A percentile compares a stretch with the other conserved stretches of the same genome.
Evolutionary conservation across 1,140 invertebrate genomes (phyloP).

Genomic region (Geopemphigus sp.): DNA sequence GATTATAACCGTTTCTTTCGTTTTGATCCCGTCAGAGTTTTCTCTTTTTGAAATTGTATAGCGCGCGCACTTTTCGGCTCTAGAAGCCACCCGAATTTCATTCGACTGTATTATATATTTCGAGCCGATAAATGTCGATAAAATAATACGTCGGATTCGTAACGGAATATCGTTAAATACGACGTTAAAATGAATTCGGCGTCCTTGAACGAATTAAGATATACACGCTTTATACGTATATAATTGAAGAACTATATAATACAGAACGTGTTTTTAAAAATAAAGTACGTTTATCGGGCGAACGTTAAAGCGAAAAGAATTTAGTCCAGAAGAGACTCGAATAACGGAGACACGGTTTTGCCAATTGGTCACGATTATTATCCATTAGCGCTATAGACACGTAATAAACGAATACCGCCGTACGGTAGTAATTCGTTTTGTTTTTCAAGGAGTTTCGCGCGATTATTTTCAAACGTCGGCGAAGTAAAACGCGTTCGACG

Average conservation of each 20-base stretch:
- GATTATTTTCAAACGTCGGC: not conserved
- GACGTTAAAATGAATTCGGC: not conserved
- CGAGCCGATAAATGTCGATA: too few relatives aligned
- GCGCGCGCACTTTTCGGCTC: too few relatives aligned
- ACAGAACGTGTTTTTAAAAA: slow-evolving; percentile 20
- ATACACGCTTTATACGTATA: not conserved
- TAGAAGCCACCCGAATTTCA: too few relatives aligned
- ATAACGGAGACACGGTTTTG: slow-evolving; percentile 2
- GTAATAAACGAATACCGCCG: not conserved
- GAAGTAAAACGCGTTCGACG: too few relatives aligned
- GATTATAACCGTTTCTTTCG: not conserved
- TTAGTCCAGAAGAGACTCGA: not conserved
- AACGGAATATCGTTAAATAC: slow-evolving; percentile 5
- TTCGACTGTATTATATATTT: too few relatives aligned
- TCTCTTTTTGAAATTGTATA: too few relatives aligned
- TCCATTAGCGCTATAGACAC: slow-evolving; percentile 13
- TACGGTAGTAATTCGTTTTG: not conserved
- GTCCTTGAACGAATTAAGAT: slow-evolving; percentile 7
- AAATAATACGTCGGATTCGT: too few relatives aligned
- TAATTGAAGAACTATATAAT: not conserved
- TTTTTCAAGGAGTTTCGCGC: slow-evolving; percentile 8
- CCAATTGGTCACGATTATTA: slow-evolving; percentile 35
- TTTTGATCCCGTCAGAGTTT: too few relatives aligned
- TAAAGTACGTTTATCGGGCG: not conserved
- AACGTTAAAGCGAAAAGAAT: not conserved